phyloP scores from a whole-genome alignment of 2,888 invertebrate species.

The Cataglyphis livida region DNA sequence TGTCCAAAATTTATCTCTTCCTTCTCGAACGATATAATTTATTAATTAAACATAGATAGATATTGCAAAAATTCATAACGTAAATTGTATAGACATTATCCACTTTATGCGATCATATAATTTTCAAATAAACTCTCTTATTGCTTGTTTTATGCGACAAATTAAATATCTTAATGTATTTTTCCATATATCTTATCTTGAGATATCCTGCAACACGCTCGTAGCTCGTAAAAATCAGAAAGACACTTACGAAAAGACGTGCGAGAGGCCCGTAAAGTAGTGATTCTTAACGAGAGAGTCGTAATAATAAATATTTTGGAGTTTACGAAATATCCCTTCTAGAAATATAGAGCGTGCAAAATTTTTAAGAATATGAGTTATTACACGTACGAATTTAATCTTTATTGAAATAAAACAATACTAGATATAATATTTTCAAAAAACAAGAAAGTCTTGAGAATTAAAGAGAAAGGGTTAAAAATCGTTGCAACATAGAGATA shows the following conservation, averaged over 20 bases:
- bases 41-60: background rate
- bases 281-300: slow-evolving; percentile 18
- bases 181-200: slow-evolving; percentile 1
- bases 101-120: background rate
- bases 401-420: background rate
- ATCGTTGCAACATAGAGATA: background rate
- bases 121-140: background rate
- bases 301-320: background rate
- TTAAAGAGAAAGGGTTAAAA: background rate
- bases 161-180: background rate
- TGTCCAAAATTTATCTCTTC: background rate
- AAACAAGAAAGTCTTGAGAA: background rate
- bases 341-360: background rate
- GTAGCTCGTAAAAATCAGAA: slow-evolving; percentile 7
- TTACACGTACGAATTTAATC: background rate
- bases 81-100: background rate
- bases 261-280: slow-evolving; percentile 4
- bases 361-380: background rate
- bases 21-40: background rate
- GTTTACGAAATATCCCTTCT: background rate
- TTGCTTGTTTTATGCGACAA: background rate
- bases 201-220: background rate
- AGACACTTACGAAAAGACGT: background rate
- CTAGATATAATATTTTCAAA: background rate
- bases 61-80: background rate